These are phyloP conservation scores for Monarcha castaneiventris DNA, from an alignment of 2,113 vertebrate genomes.

Conservation along the genomic window DNA sequence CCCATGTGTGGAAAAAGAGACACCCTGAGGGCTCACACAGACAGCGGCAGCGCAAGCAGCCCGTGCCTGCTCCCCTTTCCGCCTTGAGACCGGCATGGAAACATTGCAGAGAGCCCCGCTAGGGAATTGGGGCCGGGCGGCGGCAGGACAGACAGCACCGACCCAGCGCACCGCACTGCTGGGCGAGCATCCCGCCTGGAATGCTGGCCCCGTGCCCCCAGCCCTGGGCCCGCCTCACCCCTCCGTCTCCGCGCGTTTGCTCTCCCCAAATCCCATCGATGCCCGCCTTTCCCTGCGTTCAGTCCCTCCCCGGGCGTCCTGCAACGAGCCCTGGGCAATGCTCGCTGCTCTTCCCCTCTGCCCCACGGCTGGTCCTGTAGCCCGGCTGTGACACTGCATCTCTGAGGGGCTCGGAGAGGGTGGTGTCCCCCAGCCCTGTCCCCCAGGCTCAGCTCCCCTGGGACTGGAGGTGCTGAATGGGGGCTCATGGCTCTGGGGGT, in stretches of 20 bases:
- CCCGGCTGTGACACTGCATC: background rate
- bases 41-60: background rate
- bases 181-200: background rate
- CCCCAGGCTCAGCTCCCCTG: background rate
- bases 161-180: background rate
- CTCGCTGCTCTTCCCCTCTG: accelerated
- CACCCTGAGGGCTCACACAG: background rate
- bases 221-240: too few relatives aligned
- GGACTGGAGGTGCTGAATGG: background rate
- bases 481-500: background rate
- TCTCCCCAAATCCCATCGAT: too few relatives aligned
- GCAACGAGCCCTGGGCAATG: too few relatives aligned
- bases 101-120: background rate
- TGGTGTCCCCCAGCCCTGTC: too few relatives aligned
- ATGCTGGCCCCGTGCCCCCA: background rate
- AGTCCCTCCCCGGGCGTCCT: background rate
- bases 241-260: background rate
- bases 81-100: too few relatives aligned
- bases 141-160: background rate
- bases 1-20: background rate
- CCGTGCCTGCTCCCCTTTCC: background rate
- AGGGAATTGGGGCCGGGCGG: background rate
- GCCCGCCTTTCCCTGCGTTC: background rate
- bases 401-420: background rate
- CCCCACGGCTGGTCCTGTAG: accelerated